Conservation (phyloP, 2,113 vertebrate species). For the Chaenogobius annularis region DNA sequence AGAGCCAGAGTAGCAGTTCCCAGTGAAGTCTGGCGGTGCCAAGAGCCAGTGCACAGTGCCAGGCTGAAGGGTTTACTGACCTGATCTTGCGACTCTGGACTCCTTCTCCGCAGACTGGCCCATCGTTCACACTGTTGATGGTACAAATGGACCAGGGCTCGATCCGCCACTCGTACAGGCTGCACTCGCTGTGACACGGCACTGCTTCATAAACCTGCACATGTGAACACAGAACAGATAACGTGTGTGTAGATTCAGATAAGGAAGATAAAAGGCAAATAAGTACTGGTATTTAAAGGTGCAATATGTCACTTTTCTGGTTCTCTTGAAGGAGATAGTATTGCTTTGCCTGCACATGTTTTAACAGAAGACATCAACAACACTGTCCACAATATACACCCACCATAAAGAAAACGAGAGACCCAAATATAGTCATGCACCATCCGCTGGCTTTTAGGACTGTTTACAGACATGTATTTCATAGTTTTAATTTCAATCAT, state of each 20-base stretch:
- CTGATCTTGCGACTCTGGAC: slow-evolving; percentile 91
- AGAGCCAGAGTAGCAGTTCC: slow-evolving; percentile 17
- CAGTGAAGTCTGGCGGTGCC: slow-evolving; percentile 9
- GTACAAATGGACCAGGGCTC: slow-evolving; percentile 93
- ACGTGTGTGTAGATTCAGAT: not conserved
- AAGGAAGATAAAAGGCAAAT: not conserved
- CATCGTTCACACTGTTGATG: slow-evolving; percentile 85
- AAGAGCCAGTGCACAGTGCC: slow-evolving; percentile 15
- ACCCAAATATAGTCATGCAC: no score
- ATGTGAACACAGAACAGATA: not conserved
- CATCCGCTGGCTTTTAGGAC: no score
- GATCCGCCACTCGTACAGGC: slow-evolving; percentile 85
- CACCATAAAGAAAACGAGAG: no score
- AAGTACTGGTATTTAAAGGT: not conserved
- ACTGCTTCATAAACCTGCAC: slow-evolving; percentile 89
- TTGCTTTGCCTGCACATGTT: not conserved
- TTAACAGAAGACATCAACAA: no score
- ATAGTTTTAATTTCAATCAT: no score
- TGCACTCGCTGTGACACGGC: slow-evolving; percentile 86
- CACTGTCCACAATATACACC: no score
- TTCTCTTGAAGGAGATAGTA: not conserved
- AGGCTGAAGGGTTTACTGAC: slow-evolving; percentile 70
- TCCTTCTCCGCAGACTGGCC: slow-evolving; percentile 88
- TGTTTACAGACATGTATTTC: no score
- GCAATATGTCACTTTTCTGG: not conserved